Base-by-base conservation (phyloP, 2,797 vertebrate genomes). In the Sus cebifrons region DNA sequence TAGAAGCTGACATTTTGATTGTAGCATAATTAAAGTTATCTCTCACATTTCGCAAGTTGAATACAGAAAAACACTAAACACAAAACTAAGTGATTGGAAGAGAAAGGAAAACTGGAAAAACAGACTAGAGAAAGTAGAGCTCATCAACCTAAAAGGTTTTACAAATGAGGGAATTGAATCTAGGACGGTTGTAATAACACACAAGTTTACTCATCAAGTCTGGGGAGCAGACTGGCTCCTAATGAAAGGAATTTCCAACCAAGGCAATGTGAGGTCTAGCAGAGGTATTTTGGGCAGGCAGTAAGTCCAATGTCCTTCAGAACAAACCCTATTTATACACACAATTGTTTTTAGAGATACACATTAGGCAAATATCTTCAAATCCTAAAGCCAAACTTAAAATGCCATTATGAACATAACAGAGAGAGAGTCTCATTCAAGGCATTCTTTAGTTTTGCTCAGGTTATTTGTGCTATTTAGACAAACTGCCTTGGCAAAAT, bases 1-100 rank as follows among this genome's bases (percentile, higher is more conserved):
- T 86, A 83, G 65, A 91, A 64, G 36, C 52, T 89, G 70, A 89
- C 25, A 54, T 95, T 96, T 91, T 94, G 62, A 96, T 96, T 91
- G 18, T 10, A 92, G 44, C 36, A 25, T 74, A 89, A 95, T 91
- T 97, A 84, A 93, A 94, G 85, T 96, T 77, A 82, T 93, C 91
- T 94, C 15, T 64, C 58, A 62, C 29, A 56, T 18, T 84, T 91
- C 90, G 11, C 2, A 78, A 86, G 17, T 88, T 92, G 64, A 89
- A 87, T 64, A 85, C 12, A 82, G 29, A 60, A 93, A 93, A 89
- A 94, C 54, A 81, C 25, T 65, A 79, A 93, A 64, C 64, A 86
- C n/a, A 86, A 94, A 92, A 36, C 17, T 94, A 44, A 70, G 3
- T 67, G 32, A 18, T 2, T 85, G 25, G 40, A 11, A 68, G 29